A percentile compares a stretch with the other conserved stretches of the same genome.
Evolutionary conservation across 64 coral and sea anemone species (phyloP).

Genomic region (Actinia tenebrosa): DNA sequence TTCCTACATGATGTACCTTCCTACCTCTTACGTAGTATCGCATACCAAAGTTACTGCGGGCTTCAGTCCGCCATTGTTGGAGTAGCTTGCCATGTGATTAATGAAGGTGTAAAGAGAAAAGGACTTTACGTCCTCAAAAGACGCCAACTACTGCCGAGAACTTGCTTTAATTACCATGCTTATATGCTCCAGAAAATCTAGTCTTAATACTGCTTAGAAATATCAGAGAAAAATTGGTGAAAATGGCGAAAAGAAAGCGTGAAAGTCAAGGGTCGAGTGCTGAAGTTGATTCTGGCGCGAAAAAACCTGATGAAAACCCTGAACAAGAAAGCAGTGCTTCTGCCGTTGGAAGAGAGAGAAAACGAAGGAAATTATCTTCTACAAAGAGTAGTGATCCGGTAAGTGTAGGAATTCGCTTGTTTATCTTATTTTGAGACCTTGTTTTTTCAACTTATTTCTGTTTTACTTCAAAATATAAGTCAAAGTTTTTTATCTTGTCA

Average conservation of each 20-base stretch:
- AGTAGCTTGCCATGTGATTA: conserved; percentile 20
- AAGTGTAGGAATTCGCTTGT: conserved; percentile 9
- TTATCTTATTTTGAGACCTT: neutral
- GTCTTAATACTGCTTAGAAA: neutral
- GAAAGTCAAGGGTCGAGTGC: conserved; percentile 31
- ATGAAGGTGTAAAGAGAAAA: conserved; percentile 11
- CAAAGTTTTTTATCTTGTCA: neutral
- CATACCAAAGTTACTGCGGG: neutral
- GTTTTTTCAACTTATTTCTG: neutral
- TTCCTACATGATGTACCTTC: too few relatives aligned
- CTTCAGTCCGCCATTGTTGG: conserved; percentile 19
- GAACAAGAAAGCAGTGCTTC: conserved; percentile 14
- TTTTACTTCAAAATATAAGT: neutral
- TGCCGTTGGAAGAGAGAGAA: conserved; percentile 34
- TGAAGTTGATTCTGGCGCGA: conserved; percentile 24
- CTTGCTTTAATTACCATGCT: neutral
- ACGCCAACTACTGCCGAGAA: neutral
- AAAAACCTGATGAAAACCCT: conserved; percentile 13
- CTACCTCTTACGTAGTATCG: neutral
- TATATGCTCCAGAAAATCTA: neutral
- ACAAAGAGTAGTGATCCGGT: conserved; percentile 57
- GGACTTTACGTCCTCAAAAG: conserved; percentile 7
- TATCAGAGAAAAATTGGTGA: neutral
- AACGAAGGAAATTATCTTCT: conserved; percentile 59
- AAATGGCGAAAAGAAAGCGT: conserved; percentile 56